Evolutionary conservation across 92 coral and sea anemone genomes (phyloP).

Genomic region (Isaurus tuberculatus): DNA sequence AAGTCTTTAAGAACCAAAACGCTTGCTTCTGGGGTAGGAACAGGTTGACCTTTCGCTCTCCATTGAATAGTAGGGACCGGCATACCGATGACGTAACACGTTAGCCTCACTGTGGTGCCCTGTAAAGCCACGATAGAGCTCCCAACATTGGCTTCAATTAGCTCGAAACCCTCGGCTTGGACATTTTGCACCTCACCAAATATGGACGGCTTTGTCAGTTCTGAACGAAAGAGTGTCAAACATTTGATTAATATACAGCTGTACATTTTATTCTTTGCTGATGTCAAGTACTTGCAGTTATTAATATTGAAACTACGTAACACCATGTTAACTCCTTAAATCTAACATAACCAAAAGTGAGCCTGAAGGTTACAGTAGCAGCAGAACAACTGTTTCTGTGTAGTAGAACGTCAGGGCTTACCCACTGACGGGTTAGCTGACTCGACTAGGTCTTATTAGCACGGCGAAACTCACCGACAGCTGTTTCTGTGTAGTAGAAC

Average conservation of each 20-base stretch:
- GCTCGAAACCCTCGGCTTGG: constrained; percentile 44
- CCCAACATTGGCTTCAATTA: constrained; percentile 68
- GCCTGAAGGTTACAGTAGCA: too few relatives aligned
- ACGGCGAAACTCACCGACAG: too few relatives aligned
- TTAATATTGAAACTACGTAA: too few relatives aligned
- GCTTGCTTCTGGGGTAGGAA: constrained; percentile 42
- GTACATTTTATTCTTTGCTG: not conserved
- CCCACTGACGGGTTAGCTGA: too few relatives aligned
- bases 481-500: too few relatives aligned
- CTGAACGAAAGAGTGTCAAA: constrained; percentile 32
- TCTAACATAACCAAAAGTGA: too few relatives aligned
- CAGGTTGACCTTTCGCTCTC: constrained; percentile 64
- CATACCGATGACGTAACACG: constrained; percentile 71
- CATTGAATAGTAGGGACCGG: constrained; percentile 77
- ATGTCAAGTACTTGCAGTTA: too few relatives aligned
- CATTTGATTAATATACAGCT: not conserved
- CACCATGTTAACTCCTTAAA: too few relatives aligned
- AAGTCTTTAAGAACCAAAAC: constrained; percentile 55
- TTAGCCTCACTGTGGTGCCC: constrained; percentile 69
- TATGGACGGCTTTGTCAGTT: constrained; percentile 68
- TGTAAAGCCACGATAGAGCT: constrained; percentile 63
- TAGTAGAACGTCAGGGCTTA: too few relatives aligned
- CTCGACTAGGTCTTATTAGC: too few relatives aligned
- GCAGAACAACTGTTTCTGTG: too few relatives aligned
- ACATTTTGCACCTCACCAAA: constrained; percentile 62